A percentile compares a stretch with the other conserved stretches of the same genome.
Evolutionary conservation across 2,888 invertebrate species (phyloP).

Genomic region (Drosophila infuscata): DNA sequence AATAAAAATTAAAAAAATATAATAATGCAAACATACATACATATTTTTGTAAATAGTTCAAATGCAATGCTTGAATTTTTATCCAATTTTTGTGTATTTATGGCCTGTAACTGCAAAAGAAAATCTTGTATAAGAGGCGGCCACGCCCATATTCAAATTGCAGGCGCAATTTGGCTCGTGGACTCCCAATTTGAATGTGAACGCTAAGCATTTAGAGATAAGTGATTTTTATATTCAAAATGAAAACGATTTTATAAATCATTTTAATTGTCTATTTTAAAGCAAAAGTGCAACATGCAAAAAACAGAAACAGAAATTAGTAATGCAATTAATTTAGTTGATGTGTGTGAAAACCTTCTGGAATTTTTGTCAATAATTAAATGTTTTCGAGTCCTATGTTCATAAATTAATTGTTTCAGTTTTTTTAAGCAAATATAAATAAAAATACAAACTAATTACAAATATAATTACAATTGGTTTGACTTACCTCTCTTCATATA

Average conservation of each 20-base stretch:
- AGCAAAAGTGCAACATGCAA: constrained; percentile 37
- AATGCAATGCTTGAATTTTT: constrained; percentile 73
- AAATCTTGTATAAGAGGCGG: constrained; percentile 44
- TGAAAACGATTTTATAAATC: constrained; percentile 74
- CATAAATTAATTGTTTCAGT: constrained; percentile 67
- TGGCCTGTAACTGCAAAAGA: constrained; percentile 54
- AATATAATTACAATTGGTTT: constrained; percentile 54
- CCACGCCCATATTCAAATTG: constrained; percentile 41
- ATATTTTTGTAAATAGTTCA: constrained; percentile 77
- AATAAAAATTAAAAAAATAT: constrained; percentile 5
- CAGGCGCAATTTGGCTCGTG: constrained; percentile 42
- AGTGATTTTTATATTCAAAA: constrained; percentile 74
- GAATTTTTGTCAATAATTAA: constrained; percentile 76
- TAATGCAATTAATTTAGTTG: constrained; percentile 64
- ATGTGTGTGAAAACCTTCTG: constrained; percentile 66
- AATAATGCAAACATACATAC: constrained; percentile 43
- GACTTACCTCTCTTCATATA: constrained; percentile 1
- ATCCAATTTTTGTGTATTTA: constrained; percentile 61
- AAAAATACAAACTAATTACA: constrained; percentile 78
- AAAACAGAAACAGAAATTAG: constrained; percentile 27
- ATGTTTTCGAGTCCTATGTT: constrained; percentile 75
- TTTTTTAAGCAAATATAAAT: constrained; percentile 78
- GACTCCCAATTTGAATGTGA: constrained; percentile 68
- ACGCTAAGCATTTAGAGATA: constrained; percentile 77
- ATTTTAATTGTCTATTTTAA: constrained; percentile 81